Evolutionary conservation across 2,113 vertebrate genomes (phyloP).

Genomic region (Gopherus evgoodei): DNA sequence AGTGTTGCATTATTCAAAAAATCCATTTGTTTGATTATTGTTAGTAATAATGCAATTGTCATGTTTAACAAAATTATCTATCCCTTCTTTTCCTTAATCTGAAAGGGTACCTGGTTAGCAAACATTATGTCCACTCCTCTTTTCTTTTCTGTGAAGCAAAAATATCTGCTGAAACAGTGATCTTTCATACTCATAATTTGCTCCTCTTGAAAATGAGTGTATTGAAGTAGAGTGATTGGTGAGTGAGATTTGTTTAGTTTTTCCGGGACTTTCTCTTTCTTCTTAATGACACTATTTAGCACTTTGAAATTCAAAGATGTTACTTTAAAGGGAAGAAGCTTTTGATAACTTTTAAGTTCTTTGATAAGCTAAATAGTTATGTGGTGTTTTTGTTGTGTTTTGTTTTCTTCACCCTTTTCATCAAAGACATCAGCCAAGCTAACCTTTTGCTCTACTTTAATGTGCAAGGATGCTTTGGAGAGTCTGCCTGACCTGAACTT

Average conservation of each 20-base stretch:
- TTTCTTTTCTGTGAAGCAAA: too few relatives aligned
- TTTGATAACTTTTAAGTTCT: neutral
- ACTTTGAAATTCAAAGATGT: neutral
- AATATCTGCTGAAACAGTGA: too few relatives aligned
- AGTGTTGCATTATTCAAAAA: too few relatives aligned
- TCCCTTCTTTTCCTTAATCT: neutral
- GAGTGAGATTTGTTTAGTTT: too few relatives aligned
- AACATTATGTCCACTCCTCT: neutral
- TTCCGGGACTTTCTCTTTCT: too few relatives aligned
- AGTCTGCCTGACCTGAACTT: neutral
- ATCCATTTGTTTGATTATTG: neutral
- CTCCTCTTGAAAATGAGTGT: too few relatives aligned
- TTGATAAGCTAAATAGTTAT: too few relatives aligned
- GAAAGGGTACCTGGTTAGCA: neutral
- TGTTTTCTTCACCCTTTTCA: neutral
- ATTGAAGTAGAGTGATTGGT: too few relatives aligned
- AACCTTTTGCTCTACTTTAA: neutral
- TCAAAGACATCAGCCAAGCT: neutral
- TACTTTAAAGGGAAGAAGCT: neutral
- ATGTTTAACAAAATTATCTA: neutral
- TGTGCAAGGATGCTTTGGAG: neutral
- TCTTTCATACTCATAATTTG: too few relatives aligned
- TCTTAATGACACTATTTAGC: too few relatives aligned
- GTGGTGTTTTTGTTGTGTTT: too few relatives aligned
- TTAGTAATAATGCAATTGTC: neutral